Evolutionary conservation across 2,888 invertebrate species (phyloP).

Genomic region (Tricholauxania praeusta): DNA sequence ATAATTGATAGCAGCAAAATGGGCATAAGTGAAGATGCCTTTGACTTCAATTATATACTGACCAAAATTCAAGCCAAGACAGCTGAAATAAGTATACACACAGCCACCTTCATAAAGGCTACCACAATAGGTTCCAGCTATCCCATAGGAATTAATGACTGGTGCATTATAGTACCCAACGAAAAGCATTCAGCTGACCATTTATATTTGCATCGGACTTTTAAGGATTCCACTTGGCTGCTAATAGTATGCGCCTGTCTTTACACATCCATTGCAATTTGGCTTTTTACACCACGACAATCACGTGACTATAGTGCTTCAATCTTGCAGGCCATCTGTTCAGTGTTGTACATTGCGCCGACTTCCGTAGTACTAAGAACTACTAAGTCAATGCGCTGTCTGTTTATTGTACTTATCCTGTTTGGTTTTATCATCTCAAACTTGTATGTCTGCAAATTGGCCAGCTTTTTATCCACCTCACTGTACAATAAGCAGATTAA

Average conservation of each 20-base stretch:
- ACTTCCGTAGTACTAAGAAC: slow-evolving; percentile 46
- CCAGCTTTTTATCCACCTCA: slow-evolving; percentile 57
- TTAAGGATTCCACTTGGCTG: slow-evolving; percentile 53
- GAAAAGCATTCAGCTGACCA: slow-evolving; percentile 53
- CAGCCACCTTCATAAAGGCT: slow-evolving; percentile 49
- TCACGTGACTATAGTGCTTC: slow-evolving; percentile 52
- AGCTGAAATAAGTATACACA: slow-evolving; percentile 58
- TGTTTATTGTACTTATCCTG: slow-evolving; percentile 52
- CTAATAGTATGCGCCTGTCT: slow-evolving; percentile 45
- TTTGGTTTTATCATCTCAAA: slow-evolving; percentile 57
- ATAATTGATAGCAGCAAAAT: slow-evolving; percentile 44
- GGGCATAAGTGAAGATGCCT: neutral
- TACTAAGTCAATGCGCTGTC: slow-evolving; percentile 51
- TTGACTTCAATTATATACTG: neutral
- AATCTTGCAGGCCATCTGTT: slow-evolving; percentile 55
- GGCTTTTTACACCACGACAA: slow-evolving; percentile 53
- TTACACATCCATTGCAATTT: slow-evolving; percentile 52
- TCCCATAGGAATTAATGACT: slow-evolving; percentile 60
- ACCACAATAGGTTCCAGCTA: slow-evolving; percentile 52
- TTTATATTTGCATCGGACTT: slow-evolving; percentile 50
- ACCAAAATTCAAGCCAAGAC: slow-evolving; percentile 41
- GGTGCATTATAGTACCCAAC: slow-evolving; percentile 60
- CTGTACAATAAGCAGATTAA: slow-evolving; percentile 51
- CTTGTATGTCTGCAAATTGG: slow-evolving; percentile 56
- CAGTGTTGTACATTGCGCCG: slow-evolving; percentile 51